Evolutionary conservation across 2,888 invertebrate genomes (phyloP).

Genomic region (Notodromas monacha): DNA sequence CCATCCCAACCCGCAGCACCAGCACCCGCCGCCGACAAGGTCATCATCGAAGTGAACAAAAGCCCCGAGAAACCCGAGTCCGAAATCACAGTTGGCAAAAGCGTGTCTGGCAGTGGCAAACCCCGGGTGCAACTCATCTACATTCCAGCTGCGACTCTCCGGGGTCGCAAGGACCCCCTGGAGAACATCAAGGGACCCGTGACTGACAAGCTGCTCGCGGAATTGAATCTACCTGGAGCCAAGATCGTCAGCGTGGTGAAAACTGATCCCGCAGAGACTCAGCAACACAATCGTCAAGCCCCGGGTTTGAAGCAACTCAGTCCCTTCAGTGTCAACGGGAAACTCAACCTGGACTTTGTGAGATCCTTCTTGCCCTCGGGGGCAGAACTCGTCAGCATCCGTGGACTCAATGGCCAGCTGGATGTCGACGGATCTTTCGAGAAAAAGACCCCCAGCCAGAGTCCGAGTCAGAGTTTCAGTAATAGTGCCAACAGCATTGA

Average conservation of each 20-base stretch:
- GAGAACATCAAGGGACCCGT: too few relatives aligned
- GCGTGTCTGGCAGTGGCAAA: too few relatives aligned
- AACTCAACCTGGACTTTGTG: neutral
- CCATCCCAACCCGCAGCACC: too few relatives aligned
- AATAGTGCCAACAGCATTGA: neutral
- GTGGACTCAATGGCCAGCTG: neutral
- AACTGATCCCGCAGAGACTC: neutral
- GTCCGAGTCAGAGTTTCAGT: neutral
- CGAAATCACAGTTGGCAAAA: too few relatives aligned
- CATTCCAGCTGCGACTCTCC: neutral
- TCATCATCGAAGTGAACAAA: too few relatives aligned
- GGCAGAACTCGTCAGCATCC: neutral
- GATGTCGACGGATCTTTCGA: neutral
- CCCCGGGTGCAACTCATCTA: neutral
- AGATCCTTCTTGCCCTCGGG: neutral
- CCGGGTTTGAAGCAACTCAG: neutral
- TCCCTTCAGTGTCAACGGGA: neutral
- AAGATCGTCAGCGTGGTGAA: conserved; percentile 1
- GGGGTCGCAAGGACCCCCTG: neutral
- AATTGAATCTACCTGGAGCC: neutral
- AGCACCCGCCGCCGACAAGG: too few relatives aligned
- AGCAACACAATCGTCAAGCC: neutral
- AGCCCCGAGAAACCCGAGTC: too few relatives aligned
- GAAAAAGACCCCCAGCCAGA: neutral
- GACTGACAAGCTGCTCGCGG: too few relatives aligned